A percentile compares a stretch with the other conserved stretches of the same genome.
Evolutionary conservation across 2,113 vertebrate genomes (phyloP).

Genomic region (Tretioscincus oriximinensis): DNA sequence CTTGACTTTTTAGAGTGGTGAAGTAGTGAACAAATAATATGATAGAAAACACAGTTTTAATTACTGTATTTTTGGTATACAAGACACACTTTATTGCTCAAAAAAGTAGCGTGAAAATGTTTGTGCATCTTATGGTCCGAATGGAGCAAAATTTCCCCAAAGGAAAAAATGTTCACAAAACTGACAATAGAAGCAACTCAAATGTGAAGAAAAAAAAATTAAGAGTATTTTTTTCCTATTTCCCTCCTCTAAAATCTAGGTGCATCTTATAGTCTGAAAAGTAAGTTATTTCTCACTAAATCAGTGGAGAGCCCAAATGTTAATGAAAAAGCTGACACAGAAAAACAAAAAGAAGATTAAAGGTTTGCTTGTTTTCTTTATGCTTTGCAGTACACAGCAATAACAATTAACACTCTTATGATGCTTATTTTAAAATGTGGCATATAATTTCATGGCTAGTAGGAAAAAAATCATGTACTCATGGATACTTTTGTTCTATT

Average conservation of each 20-base stretch:
- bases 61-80: not conserved
- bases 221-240: no score
- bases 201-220: no score
- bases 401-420: conserved; percentile 34
- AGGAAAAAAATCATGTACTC: not conserved
- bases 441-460: not conserved
- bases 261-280: no score
- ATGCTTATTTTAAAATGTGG: conserved; percentile 34
- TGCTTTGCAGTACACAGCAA: conserved; percentile 52
- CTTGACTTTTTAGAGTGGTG: not conserved
- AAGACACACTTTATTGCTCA: no score
- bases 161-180: no score
- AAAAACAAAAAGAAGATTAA: conserved; percentile 59
- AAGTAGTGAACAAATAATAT: conserved; percentile 5
- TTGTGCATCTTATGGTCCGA: no score
- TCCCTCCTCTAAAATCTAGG: no score
- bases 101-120: no score
- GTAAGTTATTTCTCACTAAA: conserved; percentile 78
- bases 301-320: conserved; percentile 64
- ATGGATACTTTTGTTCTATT: not conserved
- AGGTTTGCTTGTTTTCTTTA: conserved; percentile 38
- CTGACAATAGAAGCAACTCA: no score
- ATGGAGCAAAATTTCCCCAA: no score
- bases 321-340: conserved; percentile 70
- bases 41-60: conserved; percentile 34